phyloP scores from a whole-genome alignment of 1,140 invertebrate genomes.

The Penaeus indicus region DNA sequence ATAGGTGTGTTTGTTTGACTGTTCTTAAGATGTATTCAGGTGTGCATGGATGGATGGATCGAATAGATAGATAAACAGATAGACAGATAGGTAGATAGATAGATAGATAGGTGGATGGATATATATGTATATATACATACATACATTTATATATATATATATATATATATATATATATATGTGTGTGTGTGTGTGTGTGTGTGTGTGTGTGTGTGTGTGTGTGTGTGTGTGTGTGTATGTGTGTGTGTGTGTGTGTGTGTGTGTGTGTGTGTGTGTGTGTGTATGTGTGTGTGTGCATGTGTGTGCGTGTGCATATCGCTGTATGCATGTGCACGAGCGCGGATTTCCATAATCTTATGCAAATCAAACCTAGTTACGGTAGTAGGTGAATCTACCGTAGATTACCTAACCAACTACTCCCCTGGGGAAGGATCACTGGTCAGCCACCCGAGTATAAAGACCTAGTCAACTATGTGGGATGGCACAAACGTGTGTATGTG shows the following conservation, averaged over 20 bases:
- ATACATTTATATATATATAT: not conserved
- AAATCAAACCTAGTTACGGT: not conserved
- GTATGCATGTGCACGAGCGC: not conserved
- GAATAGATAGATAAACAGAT: not conserved
- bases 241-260: not conserved
- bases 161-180: conserved; percentile 9
- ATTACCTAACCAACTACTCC: too few species aligned
- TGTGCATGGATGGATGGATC: not conserved
- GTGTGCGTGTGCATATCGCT: not conserved
- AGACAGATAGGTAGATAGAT: not conserved
- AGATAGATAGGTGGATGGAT: not conserved
- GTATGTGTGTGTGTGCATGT: not conserved
- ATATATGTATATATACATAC: not conserved
- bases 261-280: not conserved
- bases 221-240: not conserved
- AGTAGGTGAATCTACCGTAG: too few species aligned
- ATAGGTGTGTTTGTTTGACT: not conserved
- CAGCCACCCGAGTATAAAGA: too few species aligned
- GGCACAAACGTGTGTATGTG: not conserved
- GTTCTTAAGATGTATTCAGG: not conserved
- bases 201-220: not conserved
- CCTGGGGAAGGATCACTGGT: too few species aligned
- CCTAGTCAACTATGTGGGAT: not conserved
- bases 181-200: not conserved
- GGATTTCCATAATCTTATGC: not conserved